phyloP scores from a whole-genome alignment of 2,888 invertebrate genomes.

The Amitus sp. region DNA sequence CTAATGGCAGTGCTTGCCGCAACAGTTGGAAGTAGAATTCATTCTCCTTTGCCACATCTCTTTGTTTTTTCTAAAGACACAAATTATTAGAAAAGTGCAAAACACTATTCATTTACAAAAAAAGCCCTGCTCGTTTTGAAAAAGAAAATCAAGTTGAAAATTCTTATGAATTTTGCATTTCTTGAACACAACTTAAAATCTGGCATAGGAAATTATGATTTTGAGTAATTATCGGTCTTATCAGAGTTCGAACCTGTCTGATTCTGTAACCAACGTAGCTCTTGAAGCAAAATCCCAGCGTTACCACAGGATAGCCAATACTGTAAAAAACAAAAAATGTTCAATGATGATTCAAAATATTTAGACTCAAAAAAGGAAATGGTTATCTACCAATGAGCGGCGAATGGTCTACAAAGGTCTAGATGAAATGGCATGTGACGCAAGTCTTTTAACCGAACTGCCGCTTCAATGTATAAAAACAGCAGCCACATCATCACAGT shows the following conservation, averaged over 20 bases:
- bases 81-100: conserved; percentile 19
- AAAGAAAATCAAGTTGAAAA: conserved; percentile 8
- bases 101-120: conserved; percentile 7
- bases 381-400: conserved; percentile 88
- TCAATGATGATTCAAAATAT: too few relatives aligned
- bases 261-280: conserved; percentile 91
- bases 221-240: too few relatives aligned
- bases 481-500: conserved; percentile 94
- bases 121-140: not conserved
- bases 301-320: conserved; percentile 94
- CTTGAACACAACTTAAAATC: too few relatives aligned
- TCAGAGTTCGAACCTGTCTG: conserved; percentile 72
- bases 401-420: conserved; percentile 94
- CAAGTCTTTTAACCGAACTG: conserved; percentile 84
- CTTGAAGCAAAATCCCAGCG: conserved; percentile 95
- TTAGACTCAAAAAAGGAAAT: too few relatives aligned
- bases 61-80: conserved; percentile 81
- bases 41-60: conserved; percentile 94
- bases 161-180: not conserved
- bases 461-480: conserved; percentile 94
- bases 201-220: too few relatives aligned
- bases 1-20: conserved; percentile 88
- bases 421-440: conserved; percentile 86
- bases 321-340: conserved; percentile 69
- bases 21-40: conserved; percentile 93